Evolutionary conservation across 1,140 invertebrate genomes (phyloP).

Genomic region (Lineus longissimus): DNA sequence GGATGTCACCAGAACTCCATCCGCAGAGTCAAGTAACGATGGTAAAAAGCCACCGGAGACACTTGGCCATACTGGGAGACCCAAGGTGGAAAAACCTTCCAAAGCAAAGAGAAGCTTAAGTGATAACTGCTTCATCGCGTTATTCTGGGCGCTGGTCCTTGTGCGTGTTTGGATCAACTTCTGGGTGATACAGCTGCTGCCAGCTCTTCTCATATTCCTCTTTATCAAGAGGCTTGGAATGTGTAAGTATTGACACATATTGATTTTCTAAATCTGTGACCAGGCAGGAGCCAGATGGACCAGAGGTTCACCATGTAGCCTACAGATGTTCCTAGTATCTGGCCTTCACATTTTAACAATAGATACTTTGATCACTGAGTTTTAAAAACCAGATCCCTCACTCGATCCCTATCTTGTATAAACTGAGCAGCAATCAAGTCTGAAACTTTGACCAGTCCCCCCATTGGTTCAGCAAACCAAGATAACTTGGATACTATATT

Average conservation of each 20-base stretch:
- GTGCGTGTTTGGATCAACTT: conserved; percentile 70
- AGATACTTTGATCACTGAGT: no score
- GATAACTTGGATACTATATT: no score
- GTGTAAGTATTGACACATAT: conserved; percentile 21
- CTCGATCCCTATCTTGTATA: no score
- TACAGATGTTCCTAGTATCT: not conserved
- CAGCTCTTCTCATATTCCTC: conserved; percentile 65
- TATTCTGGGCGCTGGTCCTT: conserved; percentile 66
- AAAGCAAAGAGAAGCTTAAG: conserved; percentile 42
- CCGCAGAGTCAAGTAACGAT: no score
- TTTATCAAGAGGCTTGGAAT: conserved; percentile 60
- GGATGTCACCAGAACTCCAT: no score
- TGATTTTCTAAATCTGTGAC: conserved; percentile 27
- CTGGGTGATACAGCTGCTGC: conserved; percentile 64
- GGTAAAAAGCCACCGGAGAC: no score
- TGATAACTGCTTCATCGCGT: conserved; percentile 64
- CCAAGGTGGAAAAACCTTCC: not conserved
- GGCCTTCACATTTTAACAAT: not conserved
- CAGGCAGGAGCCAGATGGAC: conserved; percentile 34
- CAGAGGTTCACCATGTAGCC: not conserved
- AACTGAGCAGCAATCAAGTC: no score
- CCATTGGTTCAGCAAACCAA: no score
- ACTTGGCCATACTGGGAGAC: no score
- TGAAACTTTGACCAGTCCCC: no score
- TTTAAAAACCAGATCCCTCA: no score